A percentile compares a stretch with the other conserved stretches of the same genome.
Conservation (phyloP, 2,797 vertebrate species). For the Crenuchus spilurus region DNA sequence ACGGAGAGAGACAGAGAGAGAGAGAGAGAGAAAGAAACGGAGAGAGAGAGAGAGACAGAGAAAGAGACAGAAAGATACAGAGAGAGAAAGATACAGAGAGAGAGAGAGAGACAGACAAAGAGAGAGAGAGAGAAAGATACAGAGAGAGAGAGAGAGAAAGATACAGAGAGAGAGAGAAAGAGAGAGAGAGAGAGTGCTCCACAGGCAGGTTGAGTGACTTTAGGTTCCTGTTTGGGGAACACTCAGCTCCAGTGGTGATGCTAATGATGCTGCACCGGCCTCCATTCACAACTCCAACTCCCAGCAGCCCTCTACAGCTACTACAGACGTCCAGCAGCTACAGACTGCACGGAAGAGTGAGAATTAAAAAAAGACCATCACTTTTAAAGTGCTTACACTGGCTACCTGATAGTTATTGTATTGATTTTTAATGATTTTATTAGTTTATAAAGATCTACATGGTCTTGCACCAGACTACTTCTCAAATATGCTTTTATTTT, state of each 20-base stretch:
- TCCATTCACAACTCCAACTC: constrained; percentile 8
- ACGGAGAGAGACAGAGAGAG: constrained; percentile 26
- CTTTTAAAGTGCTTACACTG: too few relatives aligned
- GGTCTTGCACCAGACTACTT: too few relatives aligned
- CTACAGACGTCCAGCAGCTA: neutral
- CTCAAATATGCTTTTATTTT: too few relatives aligned
- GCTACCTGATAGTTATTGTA: too few relatives aligned
- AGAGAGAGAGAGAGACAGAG: constrained; percentile 14
- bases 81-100: constrained; percentile 20
- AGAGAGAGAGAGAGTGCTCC: constrained; percentile 21
- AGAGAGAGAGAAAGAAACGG: constrained; percentile 5
- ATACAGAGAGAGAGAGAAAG: constrained; percentile 24
- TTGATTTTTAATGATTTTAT: too few relatives aligned
- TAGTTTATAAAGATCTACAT: too few relatives aligned
- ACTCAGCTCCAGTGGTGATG: constrained; percentile 1
- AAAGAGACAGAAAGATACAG: constrained; percentile 28
- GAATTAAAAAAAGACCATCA: neutral
- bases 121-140: constrained; percentile 22
- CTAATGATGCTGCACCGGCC: constrained; percentile 24
- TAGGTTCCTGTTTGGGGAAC: constrained; percentile 27
- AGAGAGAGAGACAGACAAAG: constrained; percentile 42
- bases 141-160: constrained; percentile 12
- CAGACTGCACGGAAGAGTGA: neutral
- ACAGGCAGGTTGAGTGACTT: constrained; percentile 31
- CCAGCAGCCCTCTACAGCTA: constrained; percentile 2